Base-by-base conservation (phyloP, 2,888 invertebrate genomes). In the Hybos culiciformis region DNA sequence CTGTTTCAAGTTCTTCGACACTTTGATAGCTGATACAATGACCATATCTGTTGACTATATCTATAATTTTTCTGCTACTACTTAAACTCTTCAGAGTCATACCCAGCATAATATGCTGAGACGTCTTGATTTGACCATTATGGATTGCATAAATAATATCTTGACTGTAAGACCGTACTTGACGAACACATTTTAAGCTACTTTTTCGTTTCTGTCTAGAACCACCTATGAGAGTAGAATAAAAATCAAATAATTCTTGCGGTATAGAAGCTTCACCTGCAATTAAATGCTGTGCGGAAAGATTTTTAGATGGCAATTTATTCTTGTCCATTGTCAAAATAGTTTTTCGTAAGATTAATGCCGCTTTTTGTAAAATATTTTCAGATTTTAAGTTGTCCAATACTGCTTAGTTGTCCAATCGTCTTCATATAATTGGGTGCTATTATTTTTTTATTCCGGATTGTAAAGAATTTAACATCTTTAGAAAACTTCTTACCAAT, bases 1-100 rank as follows among this genome's bases (percentile, higher is more conserved):
- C 53, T 19, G 57, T 56, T 53, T 60, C 60, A n/a, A 61, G 44
- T 52, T 59, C 58, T 54, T 59, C 58, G 14, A 56, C 41, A n/a
- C 33, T 44, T 21, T 50, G 38, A 41, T 59, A 60, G 40, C 53
- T 53, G 29, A 49, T 49, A 36, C 55, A 57, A 46, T 60, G 58
- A 19, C 59, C 57, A 43, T 53, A 57, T 50, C 45, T 52, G 48
- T 60, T 57, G 3, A 59, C 31, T 37, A 59, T 52, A 20, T 54
- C 47, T n/a, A 59, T 42, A 38, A 56, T 43, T 47, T 57, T 54
- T 46, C 50, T 41, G 43, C 53, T 53, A 41, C 51, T 56, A 17
- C 54, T 54, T 31, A 58, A 43, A 44, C 53, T 54, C 46, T 59
- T 60, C 33, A 60, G 43, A 36, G 57, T 44, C 44, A 59, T 49